These are phyloP conservation scores for Propsilocerus akamusi DNA, from an alignment of 1,140 invertebrate species.

Conservation along the genomic window DNA sequence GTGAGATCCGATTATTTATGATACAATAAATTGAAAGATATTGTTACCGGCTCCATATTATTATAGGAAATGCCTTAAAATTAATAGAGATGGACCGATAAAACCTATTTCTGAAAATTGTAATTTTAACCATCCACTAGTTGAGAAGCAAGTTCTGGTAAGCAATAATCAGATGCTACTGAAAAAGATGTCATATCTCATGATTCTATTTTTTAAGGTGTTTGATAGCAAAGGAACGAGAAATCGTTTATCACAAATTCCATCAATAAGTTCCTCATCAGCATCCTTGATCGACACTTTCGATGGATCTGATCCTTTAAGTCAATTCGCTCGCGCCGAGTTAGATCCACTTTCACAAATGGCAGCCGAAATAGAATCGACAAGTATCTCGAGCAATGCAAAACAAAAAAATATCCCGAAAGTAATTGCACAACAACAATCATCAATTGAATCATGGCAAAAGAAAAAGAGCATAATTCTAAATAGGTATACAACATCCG, in stretches of 20 bases:
- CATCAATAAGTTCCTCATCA: conserved; percentile 7
- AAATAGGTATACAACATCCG: conserved; percentile 76
- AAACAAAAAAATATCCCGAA: conserved; percentile 1
- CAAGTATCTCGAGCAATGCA: not conserved
- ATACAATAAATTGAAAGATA: not conserved
- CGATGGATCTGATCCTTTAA: conserved; percentile 55
- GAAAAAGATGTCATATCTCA: not conserved
- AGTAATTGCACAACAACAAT: conserved; percentile 5
- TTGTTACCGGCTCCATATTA: not conserved
- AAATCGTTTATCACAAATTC: not conserved
- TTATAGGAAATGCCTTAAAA: not conserved
- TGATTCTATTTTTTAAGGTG: conserved; percentile 8
- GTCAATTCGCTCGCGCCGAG: conserved; percentile 45
- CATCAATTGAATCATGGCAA: conserved; percentile 50
- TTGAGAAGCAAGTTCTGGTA: conserved; percentile 8
- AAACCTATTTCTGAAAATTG: not conserved
- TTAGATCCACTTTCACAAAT: conserved; percentile 42
- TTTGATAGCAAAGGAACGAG: conserved; percentile 12
- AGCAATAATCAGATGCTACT: conserved; percentile 6
- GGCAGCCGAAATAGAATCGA: conserved; percentile 26
- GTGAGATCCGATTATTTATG: not conserved
- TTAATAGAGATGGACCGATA: not conserved
- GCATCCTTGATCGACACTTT: conserved; percentile 28
- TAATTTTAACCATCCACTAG: conserved; percentile 15
- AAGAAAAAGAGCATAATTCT: conserved; percentile 51